phyloP scores from a whole-genome alignment of 2,797 vertebrate genomes.

The Meda fulgida region DNA sequence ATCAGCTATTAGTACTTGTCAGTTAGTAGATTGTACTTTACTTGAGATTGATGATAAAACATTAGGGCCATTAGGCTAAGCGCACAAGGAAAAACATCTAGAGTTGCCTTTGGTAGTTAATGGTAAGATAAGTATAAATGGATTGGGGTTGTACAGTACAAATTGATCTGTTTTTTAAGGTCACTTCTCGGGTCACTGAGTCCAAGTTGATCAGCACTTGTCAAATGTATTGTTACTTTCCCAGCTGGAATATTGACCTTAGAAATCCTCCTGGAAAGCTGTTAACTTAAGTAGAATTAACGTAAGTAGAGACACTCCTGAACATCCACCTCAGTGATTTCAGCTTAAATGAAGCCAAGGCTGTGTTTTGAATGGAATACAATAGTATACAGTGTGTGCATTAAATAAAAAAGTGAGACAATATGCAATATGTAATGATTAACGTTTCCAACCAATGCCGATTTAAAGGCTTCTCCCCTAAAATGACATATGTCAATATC shows the following conservation, averaged over 20 bases:
- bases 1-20: neutral
- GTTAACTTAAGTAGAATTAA: neutral
- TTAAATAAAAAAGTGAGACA: neutral
- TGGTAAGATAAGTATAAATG: constrained; percentile 19
- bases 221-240: neutral
- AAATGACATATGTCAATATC: neutral
- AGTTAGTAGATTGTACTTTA: neutral
- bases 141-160: neutral
- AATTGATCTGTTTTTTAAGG: constrained; percentile 11
- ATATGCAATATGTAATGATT: too few relatives aligned
- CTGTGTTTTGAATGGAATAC: neutral
- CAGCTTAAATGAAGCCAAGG: neutral
- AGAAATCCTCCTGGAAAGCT: constrained; percentile 9
- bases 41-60: constrained; percentile 16
- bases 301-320: neutral
- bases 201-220: neutral
- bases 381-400: neutral
- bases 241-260: constrained; percentile 9
- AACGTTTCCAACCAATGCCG: neutral
- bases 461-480: neutral
- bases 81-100: neutral
- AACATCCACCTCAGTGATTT: neutral
- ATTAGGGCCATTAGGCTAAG: neutral
- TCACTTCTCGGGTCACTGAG: constrained; percentile 11
- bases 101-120: constrained; percentile 15